Conservation (phyloP, 2,888 invertebrate genomes). For the Thalpophila matura region DNA sequence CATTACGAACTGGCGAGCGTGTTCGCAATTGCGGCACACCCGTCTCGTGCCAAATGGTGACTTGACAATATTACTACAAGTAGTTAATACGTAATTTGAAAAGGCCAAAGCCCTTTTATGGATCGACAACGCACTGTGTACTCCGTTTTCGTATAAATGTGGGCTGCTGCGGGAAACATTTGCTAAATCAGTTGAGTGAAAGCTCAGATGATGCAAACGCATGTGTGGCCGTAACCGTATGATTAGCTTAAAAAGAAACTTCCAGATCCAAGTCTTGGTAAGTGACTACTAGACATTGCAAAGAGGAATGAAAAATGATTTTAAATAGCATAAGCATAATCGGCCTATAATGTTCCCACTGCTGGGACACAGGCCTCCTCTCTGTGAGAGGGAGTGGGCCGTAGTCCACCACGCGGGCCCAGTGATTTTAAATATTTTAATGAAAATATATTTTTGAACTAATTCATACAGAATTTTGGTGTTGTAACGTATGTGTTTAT, state of each 20-base stretch:
- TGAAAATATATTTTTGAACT: conserved; percentile 12
- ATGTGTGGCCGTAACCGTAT: conserved; percentile 5
- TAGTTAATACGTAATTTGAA: conserved; percentile 64
- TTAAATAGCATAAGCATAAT: no score
- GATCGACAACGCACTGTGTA: conserved; percentile 29
- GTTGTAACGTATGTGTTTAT: not conserved
- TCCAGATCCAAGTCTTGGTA: conserved; percentile 33
- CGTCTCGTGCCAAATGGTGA: conserved; percentile 72
- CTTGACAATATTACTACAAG: conserved; percentile 73
- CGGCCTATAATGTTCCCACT: no score
- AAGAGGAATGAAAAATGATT: conserved; percentile 23
- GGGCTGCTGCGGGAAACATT: conserved; percentile 42
- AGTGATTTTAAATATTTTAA: conserved; percentile 7
- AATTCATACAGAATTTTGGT: conserved; percentile 1
- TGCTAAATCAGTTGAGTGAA: conserved; percentile 47
- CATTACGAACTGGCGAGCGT: conserved; percentile 79
- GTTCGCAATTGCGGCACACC: conserved; percentile 78
- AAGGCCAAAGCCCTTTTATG: conserved; percentile 58
- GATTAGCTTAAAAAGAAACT: conserved; percentile 36
- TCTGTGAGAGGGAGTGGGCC: not conserved
- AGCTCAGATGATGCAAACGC: conserved; percentile 47
- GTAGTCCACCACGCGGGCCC: no score
- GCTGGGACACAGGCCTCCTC: no score
- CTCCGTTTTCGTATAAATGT: conserved; percentile 48
- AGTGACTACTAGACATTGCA: conserved; percentile 1